Base-by-base conservation (phyloP, 1,140 invertebrate genomes). In the Camponotus pennsylvanicus region DNA sequence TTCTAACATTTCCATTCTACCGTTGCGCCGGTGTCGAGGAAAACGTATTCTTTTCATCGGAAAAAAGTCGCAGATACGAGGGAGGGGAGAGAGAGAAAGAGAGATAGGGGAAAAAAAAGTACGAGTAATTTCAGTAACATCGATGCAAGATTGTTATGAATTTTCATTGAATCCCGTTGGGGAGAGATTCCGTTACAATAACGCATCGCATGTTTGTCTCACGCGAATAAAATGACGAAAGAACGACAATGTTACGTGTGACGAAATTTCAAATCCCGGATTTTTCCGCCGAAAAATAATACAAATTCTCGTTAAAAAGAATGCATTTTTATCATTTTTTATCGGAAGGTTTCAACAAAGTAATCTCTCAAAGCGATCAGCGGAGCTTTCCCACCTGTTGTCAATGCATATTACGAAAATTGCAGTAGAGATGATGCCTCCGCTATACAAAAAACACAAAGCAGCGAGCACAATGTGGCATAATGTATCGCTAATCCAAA, bases 81-180 rank as follows among this genome's bases (percentile, higher is more conserved):
- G 49, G 5, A 2, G 3, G 3, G 4, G 45, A 49, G 13, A 49
- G 45, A 49, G 45, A 49, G 45, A 49, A 11, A 49, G 45, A 49
- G 45, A 49, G 11, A 49, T 11, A 49, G 45, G 13, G 45, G 13
- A 11, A 8, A 8, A 42, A 42, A 8, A 3, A n/a, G 61, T 61
- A 59, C 49, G 49, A 37, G 52, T 82, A 18, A 82, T 82, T 82
- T 45, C 67, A 82, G 73, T 73, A 82, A 73, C 67, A 73, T 82
- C 79, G 45, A 71, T 70, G 67, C 79, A 69, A 82, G 79, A 82
- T 82, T 71, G 67, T 6, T 21, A 80, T 80, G 79, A 82, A 82
- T 82, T 82, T 82, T 59, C 40, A 73, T 82, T 21, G 77, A 59
- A 71, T 57, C 21, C n/a, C 42, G 9, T 21, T 1, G 32, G 32